A percentile compares a stretch with the other conserved stretches of the same genome.
Conservation (phyloP, 2,888 invertebrate species). For the Epicampocera succincta region DNA sequence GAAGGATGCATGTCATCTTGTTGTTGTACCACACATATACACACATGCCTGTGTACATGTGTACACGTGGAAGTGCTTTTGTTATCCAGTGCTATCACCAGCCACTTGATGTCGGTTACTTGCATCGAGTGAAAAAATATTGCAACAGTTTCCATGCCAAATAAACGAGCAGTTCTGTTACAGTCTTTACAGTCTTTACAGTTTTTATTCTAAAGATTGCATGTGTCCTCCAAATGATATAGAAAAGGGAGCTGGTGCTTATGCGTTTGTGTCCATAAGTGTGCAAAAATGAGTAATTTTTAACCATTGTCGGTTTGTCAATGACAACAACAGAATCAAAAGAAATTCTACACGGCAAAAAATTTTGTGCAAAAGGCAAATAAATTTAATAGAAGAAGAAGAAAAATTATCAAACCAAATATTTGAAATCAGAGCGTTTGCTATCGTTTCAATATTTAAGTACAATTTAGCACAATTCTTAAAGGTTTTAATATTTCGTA, state of each 20-base stretch:
- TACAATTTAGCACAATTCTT: no score
- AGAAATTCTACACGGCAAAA: slow-evolving; percentile 3
- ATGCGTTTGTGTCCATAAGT: slow-evolving; percentile 14
- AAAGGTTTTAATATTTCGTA: no score
- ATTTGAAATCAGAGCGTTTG: no score
- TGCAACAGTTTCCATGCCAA: slow-evolving; percentile 40
- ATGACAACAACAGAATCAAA: slow-evolving; percentile 45
- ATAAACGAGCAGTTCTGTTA: background rate
- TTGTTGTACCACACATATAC: background rate
- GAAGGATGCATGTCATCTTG: slow-evolving; percentile 35
- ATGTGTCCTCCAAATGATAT: background rate
- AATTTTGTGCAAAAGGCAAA: background rate
- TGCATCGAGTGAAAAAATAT: slow-evolving; percentile 39
- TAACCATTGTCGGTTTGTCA: slow-evolving; percentile 50
- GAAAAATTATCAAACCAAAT: no score
- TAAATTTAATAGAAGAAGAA: no score
- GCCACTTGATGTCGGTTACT: slow-evolving; percentile 29
- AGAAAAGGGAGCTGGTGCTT: background rate
- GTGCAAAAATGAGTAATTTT: slow-evolving; percentile 49
- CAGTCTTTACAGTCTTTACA: no score
- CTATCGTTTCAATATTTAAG: no score
- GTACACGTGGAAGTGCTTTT: no score
- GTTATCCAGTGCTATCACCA: slow-evolving; percentile 30
- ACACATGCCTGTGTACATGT: no score
- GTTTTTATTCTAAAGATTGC: background rate